Evolutionary conservation across 2,797 vertebrate genomes (phyloP), one percentile per base, ranked within the genome.

Genomic region (Diplodus puntazzo): DNA sequence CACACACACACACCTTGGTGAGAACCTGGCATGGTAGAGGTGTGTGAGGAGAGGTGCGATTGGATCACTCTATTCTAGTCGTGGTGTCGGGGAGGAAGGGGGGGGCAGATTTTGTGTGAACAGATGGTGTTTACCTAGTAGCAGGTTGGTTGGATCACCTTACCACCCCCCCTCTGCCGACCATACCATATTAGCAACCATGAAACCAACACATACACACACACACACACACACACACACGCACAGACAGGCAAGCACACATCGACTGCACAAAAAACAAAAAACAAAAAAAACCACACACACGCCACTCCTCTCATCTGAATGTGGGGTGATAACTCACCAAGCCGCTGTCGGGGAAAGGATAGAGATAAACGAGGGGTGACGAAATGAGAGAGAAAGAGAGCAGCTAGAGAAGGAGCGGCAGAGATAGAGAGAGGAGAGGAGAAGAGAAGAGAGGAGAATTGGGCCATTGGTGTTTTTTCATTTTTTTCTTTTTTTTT

Each of bases 121-220:
- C 96, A 97, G 97, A 97, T 97, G 97, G 96, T 96, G 96, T 97
- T 97, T 97, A 96, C 96, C 96, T 97, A 96, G 95, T 94, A 95
- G 95, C 93, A 69, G 88, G 92, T 95, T 93, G 89, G 94, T 96
- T 91, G 94, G 96, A 97, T 94, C 96, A 96, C 94, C 96, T 92
- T 93, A 95, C 93, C 91, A 94, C 92, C 95, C 87, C 91, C 91
- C 92, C 70, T 86, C 92, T 76, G 86, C 86, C 88, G 89, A 81
- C 82, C 76, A 76, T 87, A 92, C 89, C 87, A 94, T 95, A 95
- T 95, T 90, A 90, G 92, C 91, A 92, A 72, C 45, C 60, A 43
- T 52, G 73, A 27, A 75, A 74, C 67, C 46, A 2, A 53, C 49
- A 48, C 46, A 45, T 27, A 17, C 11, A 46, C 53, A 57, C 54